Conservation (phyloP, 2,113 vertebrate species). For the Hipposideros armiger region DNA sequence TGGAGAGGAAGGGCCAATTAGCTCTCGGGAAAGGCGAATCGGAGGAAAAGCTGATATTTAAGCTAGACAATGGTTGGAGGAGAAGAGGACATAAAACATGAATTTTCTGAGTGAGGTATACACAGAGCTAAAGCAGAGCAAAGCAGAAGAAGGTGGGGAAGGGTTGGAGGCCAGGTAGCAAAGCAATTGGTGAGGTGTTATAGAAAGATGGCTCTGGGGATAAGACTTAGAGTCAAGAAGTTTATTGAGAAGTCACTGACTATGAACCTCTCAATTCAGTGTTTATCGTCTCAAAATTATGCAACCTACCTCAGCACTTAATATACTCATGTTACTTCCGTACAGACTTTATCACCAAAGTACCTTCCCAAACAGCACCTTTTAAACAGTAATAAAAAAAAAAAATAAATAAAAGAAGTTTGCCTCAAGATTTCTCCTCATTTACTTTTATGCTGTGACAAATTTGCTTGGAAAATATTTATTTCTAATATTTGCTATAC, state of each 20-base stretch:
- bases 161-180: background rate
- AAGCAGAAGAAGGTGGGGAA: background rate
- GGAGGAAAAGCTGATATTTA: background rate
- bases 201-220: background rate
- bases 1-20: background rate
- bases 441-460: background rate
- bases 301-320: background rate
- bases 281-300: background rate
- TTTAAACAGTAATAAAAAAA: background rate
- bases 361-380: background rate
- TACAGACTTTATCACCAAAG: background rate
- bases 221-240: background rate
- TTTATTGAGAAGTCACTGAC: background rate
- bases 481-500: background rate
- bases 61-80: background rate
- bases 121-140: background rate
- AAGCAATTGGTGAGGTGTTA: background rate
- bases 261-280: background rate
- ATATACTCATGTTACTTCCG: no score
- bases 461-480: background rate
- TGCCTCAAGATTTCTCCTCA: background rate
- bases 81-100: background rate
- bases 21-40: background rate
- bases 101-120: no score
- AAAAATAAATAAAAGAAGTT: background rate